Conservation (phyloP, 2,797 vertebrate species). For the Cetoscarus ocellatus region DNA sequence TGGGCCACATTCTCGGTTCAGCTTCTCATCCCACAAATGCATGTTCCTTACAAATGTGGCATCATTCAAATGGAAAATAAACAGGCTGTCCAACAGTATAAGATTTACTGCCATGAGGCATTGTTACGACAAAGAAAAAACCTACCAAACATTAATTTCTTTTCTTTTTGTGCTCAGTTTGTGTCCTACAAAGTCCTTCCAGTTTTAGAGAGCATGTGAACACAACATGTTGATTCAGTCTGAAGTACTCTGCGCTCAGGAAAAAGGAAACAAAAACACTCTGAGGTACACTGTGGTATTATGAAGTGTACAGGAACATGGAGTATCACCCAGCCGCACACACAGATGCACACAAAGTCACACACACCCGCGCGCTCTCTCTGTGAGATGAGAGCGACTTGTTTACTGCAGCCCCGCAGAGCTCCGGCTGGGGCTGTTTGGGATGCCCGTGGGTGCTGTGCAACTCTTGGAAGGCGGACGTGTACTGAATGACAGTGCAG, state of each 20-base stretch:
- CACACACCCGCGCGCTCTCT: slow-evolving; percentile 10
- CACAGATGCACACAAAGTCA: neutral
- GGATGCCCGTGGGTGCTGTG: slow-evolving; percentile 70
- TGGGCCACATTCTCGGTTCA: too few species aligned
- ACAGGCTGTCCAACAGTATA: too few species aligned
- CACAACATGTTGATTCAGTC: slow-evolving; percentile 9
- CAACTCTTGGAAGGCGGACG: slow-evolving; percentile 67
- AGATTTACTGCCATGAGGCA: too few species aligned
- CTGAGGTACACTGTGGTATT: slow-evolving; percentile 5
- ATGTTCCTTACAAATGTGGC: too few species aligned
- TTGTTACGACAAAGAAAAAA: too few species aligned
- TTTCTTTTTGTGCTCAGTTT: neutral
- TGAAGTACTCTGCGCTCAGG: neutral
- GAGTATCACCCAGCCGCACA: slow-evolving; percentile 22
- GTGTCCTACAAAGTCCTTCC: neutral
- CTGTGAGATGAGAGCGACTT: slow-evolving; percentile 66
- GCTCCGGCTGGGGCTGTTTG: slow-evolving; percentile 76
- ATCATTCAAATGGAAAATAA: too few species aligned
- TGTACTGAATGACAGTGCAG: slow-evolving; percentile 77
- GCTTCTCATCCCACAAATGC: too few species aligned
- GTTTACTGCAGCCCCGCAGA: slow-evolving; percentile 75
- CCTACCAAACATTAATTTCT: too few species aligned
- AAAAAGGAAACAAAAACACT: slow-evolving; percentile 28
- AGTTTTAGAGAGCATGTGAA: neutral
- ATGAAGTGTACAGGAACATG: slow-evolving; percentile 43